Base-by-base conservation (phyloP, 1,140 invertebrate genomes). In the Pseudoatta argentina region DNA sequence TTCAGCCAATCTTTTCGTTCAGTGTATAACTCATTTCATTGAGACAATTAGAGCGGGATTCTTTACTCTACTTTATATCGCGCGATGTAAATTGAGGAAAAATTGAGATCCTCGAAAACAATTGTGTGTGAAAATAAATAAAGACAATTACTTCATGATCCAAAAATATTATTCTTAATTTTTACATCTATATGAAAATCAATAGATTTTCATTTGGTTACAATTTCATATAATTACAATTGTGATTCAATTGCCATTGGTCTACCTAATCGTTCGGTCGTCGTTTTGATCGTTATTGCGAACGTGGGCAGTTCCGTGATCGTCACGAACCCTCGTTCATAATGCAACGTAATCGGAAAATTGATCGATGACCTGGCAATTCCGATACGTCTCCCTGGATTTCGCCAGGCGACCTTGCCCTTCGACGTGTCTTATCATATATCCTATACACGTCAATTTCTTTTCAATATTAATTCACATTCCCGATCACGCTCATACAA, bases 341-440 rank as follows among this genome's bases (percentile, higher is more conserved):
- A 83, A 83, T 73, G 69, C 39, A 83, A 34, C 27, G 27, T 83
- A 83, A 83, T 83, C 71, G 39, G 55, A 75, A 73, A 83, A 44
- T 83, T 83, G 69, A 83, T 83, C 69, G 69, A 75, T 63, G 67
- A 75, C 79, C 55, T 48, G 21, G 24, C 69, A 61, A 83, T 83
- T 63, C 24, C 69, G 55, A 83, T 34, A 75, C 18, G 55, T 48
- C 55, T 48, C 7, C 2, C 14, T 8, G n/a, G 34, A 82, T 82
- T 82, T 72, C 34, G n/a, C n/a, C 14, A 39, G 39, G 14, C 24
- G 79, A 83, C 79, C 79, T 83, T 83, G 79, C 14, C 79, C 69
- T 75, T 75, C 14, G 69, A 2, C 12, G 5, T 24, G n/a, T 83
- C 48, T 3, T 27, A 7, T 39, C 27, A 44, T 21, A 51, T 30